Conservation (phyloP, 2,797 vertebrate species). For the Chaetophractus vellerosus region DNA sequence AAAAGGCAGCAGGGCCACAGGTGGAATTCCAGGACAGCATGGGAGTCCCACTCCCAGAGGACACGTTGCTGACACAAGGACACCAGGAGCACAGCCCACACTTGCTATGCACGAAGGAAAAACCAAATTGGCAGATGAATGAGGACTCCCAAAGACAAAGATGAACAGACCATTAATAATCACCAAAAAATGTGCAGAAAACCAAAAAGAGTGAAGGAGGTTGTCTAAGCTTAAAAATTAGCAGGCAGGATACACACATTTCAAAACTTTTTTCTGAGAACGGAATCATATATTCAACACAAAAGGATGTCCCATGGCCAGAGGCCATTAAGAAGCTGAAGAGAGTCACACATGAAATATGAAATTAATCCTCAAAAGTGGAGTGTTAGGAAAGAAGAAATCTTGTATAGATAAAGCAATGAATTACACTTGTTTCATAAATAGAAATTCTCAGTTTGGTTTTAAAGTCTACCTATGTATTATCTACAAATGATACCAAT, state of each 20-base stretch:
- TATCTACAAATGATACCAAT: no score
- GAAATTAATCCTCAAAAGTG: not conserved
- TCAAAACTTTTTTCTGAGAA: not conserved
- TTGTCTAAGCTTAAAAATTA: not conserved
- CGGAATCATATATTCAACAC: not conserved
- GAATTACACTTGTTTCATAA: no score
- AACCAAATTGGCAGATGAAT: accelerated
- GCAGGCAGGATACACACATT: not conserved
- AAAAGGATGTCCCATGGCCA: not conserved
- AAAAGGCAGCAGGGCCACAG: accelerated
- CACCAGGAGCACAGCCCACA: accelerated
- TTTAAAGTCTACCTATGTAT: no score
- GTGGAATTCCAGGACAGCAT: no score
- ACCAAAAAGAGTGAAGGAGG: not conserved
- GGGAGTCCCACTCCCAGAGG: accelerated
- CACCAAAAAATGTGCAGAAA: no score
- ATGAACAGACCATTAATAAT: no score
- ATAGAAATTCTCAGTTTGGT: no score
- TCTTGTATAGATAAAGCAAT: not conserved
- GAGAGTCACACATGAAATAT: not conserved
- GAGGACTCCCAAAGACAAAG: not conserved
- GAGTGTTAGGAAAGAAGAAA: not conserved
- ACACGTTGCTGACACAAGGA: not conserved
- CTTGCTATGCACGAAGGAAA: no score
- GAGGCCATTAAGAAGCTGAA: not conserved